A percentile compares a stretch with the other conserved stretches of the same genome.
Evolutionary conservation across 2,113 vertebrate species (phyloP).

Genomic region (Neofelis nebulosa): DNA sequence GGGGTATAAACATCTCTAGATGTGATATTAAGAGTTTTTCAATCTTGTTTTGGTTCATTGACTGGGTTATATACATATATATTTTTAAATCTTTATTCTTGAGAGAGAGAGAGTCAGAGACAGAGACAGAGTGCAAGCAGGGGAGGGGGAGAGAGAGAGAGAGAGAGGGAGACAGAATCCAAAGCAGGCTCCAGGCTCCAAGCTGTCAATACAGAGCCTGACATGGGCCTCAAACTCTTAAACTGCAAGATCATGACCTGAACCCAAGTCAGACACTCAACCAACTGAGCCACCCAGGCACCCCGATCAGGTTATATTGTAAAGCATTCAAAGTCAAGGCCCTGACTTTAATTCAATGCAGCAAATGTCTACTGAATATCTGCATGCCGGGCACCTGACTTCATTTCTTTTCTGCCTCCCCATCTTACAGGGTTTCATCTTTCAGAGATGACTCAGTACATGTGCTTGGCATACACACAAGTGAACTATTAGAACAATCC

Average conservation of each 20-base stretch:
- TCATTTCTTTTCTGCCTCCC: background rate
- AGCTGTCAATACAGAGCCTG: too few species aligned
- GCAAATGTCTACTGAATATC: too few species aligned
- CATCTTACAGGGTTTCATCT: background rate
- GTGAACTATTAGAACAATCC: background rate
- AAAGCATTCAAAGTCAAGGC: background rate
- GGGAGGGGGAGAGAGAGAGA: too few species aligned
- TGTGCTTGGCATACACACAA: background rate
- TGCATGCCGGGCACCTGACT: background rate
- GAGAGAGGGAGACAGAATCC: too few species aligned
- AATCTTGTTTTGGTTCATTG: background rate
- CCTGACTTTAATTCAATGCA: background rate
- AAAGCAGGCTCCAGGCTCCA: too few species aligned
- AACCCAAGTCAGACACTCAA: too few species aligned
- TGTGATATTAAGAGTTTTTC: background rate
- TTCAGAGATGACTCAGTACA: background rate
- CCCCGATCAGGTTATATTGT: background rate
- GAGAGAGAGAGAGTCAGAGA: too few species aligned
- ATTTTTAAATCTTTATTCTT: too few species aligned
- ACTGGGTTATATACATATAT: background rate
- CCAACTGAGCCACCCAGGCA: too few species aligned
- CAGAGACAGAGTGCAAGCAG: too few species aligned
- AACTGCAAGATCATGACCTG: too few species aligned
- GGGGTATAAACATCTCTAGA: background rate
- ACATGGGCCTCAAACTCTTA: too few species aligned